Conservation (phyloP, 2,888 invertebrate genomes). For the Ferdinandea cuprea region DNA sequence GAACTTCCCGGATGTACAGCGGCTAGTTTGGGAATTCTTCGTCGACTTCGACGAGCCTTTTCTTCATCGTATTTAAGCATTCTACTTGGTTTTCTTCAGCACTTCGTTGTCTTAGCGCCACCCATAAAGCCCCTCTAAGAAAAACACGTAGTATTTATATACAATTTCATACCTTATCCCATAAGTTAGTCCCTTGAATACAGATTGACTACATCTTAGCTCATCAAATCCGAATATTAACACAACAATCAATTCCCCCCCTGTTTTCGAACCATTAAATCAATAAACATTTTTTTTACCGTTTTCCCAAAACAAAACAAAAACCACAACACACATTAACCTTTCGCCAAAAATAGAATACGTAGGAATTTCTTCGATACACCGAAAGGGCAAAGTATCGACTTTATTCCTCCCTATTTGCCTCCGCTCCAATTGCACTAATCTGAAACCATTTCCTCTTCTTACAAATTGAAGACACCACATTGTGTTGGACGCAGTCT, state of each 20-base stretch:
- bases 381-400: background rate
- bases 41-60: too few species aligned
- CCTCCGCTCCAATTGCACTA: background rate
- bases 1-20: too few species aligned
- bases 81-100: too few species aligned
- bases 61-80: too few species aligned
- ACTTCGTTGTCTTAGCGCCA: too few species aligned
- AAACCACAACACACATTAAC: background rate
- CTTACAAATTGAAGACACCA: background rate
- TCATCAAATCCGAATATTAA: background rate
- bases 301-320: background rate
- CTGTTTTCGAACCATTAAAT: background rate
- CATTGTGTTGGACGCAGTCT: constrained; percentile 29
- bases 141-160: too few species aligned
- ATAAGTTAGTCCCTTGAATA: too few species aligned
- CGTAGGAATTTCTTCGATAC: background rate
- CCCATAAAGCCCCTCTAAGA: too few species aligned
- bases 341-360: constrained; percentile 19
- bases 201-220: too few species aligned
- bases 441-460: background rate
- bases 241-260: background rate
- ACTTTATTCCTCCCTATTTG: background rate
- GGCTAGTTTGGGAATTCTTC: too few species aligned
- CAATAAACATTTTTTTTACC: constrained; percentile 3
- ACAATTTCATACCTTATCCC: too few species aligned